Base-by-base conservation (phyloP, 2,113 vertebrate genomes). In the Leptobrachium leishanense region DNA sequence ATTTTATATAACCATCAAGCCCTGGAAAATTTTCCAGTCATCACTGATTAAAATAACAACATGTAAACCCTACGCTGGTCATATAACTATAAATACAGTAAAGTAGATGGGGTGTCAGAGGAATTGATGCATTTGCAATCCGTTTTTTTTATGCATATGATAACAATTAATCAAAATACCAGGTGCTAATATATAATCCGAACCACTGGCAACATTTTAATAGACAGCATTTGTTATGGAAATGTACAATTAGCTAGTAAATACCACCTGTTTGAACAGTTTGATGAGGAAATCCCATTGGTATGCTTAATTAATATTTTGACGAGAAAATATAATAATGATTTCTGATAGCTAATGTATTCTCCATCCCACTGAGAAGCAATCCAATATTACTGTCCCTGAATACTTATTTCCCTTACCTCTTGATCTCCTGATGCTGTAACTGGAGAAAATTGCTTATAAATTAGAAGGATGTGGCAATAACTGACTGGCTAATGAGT, bases 301-400 rank as follows among this genome's bases (percentile, higher is more conserved):
- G 78, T 74, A 41, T 69, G 41, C 77, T 80, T 72, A 80, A 72
- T 63, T 53, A 73, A 74, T 63, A 77, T 79, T 72, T 46, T 44
- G 82, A 81, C 66, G 82, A 76, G 77, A 77, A 79, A 68, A 76
- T 76, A 67, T 76, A 67, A 76, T 77, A 75, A 75, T 83, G 82
- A 83, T 81, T 74, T 76, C 68, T 72, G 74, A 83, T 73, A 77
- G 82, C 64, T 73, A 67, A 72, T 63, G 69, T 11, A 20, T 62
- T 41, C 75, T 50, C 55, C 59, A 62, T 73, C 55, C 74, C 69
- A 75, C 78, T n/a, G 65, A 54, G 78, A 77, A 46, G 78, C 78
- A 83, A 68, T 68, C 69, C 67, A 66, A 72, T 69, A 44, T 72
- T 53, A 55, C 68, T 59, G 63, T 68, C 81, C 81, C 65, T 59